Evolutionary conservation across 2,797 vertebrate species (phyloP), one percentile per base, ranked within the genome.

Genomic region (Falco biarmicus): DNA sequence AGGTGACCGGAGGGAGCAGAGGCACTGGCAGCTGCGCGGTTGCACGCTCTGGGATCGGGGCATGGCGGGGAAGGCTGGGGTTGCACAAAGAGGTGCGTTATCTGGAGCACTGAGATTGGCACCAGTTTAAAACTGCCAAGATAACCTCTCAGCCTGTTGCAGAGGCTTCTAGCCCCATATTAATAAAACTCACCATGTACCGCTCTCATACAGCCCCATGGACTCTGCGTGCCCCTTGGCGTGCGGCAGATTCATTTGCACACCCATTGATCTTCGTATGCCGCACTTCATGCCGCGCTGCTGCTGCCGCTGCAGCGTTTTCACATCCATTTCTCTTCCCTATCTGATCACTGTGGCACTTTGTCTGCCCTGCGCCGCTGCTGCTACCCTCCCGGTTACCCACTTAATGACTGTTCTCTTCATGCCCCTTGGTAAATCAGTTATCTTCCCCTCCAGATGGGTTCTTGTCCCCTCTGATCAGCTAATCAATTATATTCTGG

Each of bases 181-280:
- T 56, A 60, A 25, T 59, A 63, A 63, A 83, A 71, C 37, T 78
- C 0, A 0, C 47, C 5, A 63, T 2, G 2, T 73, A 11, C 29
- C 14, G 51, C 2, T 5, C 26, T 84, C 2, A 0, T 28, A 6
- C 0, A 0, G 37, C 50, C 61, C 29, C 0, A 0, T 1, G 0
- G 56, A 43, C 34, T 39, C 65, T 50, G 41, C 7, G 5, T 29
- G 16, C 0, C 0, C 61, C 57, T 54, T 25, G 32, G 10, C 5
- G 13, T 3, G 14, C 2, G 1, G 8, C 1, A 1, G 32, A 56
- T 48, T 87, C 1, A 0, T 51, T 80, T 59, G 39, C 10, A 31
- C 32, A 19, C 43, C 26, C 71, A 5, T 60, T 0, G 0, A 74
- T 91, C 51, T 74, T 65, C 1, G 2, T 34, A 13, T 2, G 0